These are phyloP conservation scores for Oscheius sp. DNA, from an alignment of 2,888 invertebrate genomes.

Conservation along the genomic window DNA sequence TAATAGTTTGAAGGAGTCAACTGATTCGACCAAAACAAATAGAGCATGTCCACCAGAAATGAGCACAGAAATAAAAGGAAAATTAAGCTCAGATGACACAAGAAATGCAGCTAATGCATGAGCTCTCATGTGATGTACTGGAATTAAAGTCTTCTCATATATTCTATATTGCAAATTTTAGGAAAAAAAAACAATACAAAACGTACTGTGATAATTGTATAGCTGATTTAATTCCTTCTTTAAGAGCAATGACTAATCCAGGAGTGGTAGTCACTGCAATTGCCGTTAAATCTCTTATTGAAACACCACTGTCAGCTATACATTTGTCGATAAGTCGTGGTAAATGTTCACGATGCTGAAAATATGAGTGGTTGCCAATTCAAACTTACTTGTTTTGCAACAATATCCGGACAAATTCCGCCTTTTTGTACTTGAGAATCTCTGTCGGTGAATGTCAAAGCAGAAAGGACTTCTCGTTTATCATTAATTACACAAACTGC, in stretches of 20 bases:
- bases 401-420: constrained; percentile 62
- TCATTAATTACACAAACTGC: constrained; percentile 62
- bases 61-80: constrained; percentile 66
- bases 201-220: constrained; percentile 63
- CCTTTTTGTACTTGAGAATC: constrained; percentile 48
- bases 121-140: constrained; percentile 99
- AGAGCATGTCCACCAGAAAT: constrained; percentile 70
- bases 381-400: constrained; percentile 58
- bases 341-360: constrained; percentile 60
- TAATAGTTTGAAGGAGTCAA: constrained; percentile 55
- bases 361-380: not conserved
- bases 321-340: constrained; percentile 62
- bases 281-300: constrained; percentile 57
- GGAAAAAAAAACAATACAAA: not conserved
- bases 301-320: constrained; percentile 40
- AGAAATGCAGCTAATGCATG: constrained; percentile 88
- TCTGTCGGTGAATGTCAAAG: constrained; percentile 48
- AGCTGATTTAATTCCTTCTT: constrained; percentile 66
- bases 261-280: constrained; percentile 68
- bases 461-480: constrained; percentile 43
- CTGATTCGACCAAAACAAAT: constrained; percentile 50
- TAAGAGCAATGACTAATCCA: constrained; percentile 70
- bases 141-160: constrained; percentile 82
- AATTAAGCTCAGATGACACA: constrained; percentile 66
- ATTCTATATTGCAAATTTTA: constrained; percentile 39